These are phyloP conservation scores for Gymnoscopelus microlampas DNA, from an alignment of 2,797 vertebrate species.

Conservation along the genomic window DNA sequence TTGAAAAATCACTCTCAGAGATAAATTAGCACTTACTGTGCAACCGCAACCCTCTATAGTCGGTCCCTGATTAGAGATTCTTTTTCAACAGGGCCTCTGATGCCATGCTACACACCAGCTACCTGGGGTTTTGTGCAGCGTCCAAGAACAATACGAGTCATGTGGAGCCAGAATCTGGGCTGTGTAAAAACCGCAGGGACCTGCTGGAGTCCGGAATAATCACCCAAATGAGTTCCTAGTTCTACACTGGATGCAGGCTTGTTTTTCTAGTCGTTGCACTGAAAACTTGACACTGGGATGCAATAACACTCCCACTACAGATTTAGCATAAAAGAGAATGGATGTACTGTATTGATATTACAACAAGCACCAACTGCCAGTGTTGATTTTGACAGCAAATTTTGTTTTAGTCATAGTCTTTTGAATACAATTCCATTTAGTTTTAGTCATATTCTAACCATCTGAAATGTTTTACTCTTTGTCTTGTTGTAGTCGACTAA, in stretches of 20 bases:
- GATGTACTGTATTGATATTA: constrained; percentile 16
- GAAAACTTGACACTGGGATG: constrained; percentile 39
- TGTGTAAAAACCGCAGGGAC: constrained; percentile 13
- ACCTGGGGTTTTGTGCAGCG: constrained; percentile 35
- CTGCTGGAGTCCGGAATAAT: constrained; percentile 35
- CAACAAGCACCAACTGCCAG: constrained; percentile 26
- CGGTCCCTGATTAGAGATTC: constrained; percentile 57
- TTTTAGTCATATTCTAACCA: too few species aligned
- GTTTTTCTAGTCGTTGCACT: constrained; percentile 34
- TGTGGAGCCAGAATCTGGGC: constrained; percentile 37
- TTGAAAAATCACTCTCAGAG: background rate
- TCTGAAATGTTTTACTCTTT: too few species aligned
- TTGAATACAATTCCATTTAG: too few species aligned
- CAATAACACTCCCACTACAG: constrained; percentile 45
- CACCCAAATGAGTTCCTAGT: constrained; percentile 51
- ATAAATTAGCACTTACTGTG: too few species aligned
- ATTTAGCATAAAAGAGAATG: constrained; percentile 37
- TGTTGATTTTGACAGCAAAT: too few species aligned
- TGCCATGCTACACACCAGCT: constrained; percentile 31
- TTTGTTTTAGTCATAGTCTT: too few species aligned
- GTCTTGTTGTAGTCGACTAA: too few species aligned
- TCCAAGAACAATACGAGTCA: constrained; percentile 59
- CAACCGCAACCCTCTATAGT: constrained; percentile 14
- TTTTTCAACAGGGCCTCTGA: constrained; percentile 49
- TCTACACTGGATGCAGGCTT: constrained; percentile 31